Evolutionary conservation across 2,113 vertebrate genomes (phyloP), one percentile per base, ranked within the genome.

Genomic region (Campylomormyrus numenius): DNA sequence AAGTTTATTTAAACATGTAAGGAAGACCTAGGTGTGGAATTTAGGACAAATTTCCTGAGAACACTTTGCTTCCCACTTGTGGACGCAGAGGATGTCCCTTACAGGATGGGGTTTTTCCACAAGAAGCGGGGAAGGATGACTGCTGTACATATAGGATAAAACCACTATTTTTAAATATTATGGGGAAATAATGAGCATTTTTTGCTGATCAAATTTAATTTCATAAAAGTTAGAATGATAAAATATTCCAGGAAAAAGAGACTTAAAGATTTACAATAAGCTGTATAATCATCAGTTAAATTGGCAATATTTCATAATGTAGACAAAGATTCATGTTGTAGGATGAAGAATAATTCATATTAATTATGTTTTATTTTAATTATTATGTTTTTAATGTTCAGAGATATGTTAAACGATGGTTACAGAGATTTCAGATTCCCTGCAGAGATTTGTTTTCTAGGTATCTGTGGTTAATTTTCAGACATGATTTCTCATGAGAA

Each of bases 1-100:
- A 6, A 52, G 48, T 84, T 70, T 62, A 80, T 91, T 90, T 89
- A 87, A 88, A 87, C 21, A 56, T 50, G 50, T 90, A 46, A 88
- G 56, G 85, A n/a, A 21, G 89, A 66, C 92, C 56, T 91, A 90
- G 66, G 88, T 93, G 91, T 88, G 27, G 53, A 92, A 92, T 90
- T 85, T 56, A 88, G 70, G 86, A 91, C 91, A 91, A 83, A 94
- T 93, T 95, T 95, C 93, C 93, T 88, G 56, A 56, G 91, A 92
- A 89, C 58, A 88, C 49, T 89, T 87, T 93, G 91, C 90, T 91
- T 31, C n/a, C 85, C 88, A 80, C 35, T 80, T 80, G 35, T 1
- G 35, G 74, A 90, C 91, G 88, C 87, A 91, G 85, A 95, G 94
- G 95, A 95, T 94, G 94, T 95, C 94, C 95, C 90, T 91, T 93